Conservation (phyloP, 1,140 invertebrate genomes). For the Diorhabda sublineata region DNA sequence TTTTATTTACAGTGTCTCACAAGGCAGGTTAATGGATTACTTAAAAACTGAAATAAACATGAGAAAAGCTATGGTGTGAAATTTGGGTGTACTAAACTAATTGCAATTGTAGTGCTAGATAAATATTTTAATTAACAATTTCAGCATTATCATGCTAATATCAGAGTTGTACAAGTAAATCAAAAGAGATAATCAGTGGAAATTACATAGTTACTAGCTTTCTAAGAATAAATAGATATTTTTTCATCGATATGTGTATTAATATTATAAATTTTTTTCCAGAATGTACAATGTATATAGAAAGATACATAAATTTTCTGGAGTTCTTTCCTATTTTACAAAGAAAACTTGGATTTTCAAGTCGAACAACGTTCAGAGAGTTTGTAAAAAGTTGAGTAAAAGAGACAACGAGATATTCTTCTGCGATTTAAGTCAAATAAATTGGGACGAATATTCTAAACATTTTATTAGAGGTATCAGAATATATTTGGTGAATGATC, state of each 20-base stretch:
- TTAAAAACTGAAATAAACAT: no score
- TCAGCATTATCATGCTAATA: neutral
- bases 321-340: slow-evolving; percentile 69
- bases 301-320: slow-evolving; percentile 70
- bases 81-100: no score
- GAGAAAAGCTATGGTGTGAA: no score
- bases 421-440: slow-evolving; percentile 62
- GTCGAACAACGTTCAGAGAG: slow-evolving; percentile 57
- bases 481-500: slow-evolving; percentile 68
- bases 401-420: slow-evolving; percentile 62
- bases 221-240: neutral
- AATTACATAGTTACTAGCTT: neutral
- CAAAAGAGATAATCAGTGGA: neutral
- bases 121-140: neutral
- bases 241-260: neutral
- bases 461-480: slow-evolving; percentile 63
- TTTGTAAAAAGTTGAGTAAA: slow-evolving; percentile 55
- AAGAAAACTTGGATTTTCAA: slow-evolving; percentile 67
- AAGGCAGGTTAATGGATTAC: no score
- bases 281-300: slow-evolving; percentile 71
- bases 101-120: neutral
- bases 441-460: slow-evolving; percentile 65
- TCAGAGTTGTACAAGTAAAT: neutral
- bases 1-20: no score
- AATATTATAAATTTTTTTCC: slow-evolving; percentile 21